A percentile compares a stretch with the other conserved stretches of the same genome.
Evolutionary conservation across 2,888 invertebrate species (phyloP).

Genomic region (Caenorhabditis angaria): DNA sequence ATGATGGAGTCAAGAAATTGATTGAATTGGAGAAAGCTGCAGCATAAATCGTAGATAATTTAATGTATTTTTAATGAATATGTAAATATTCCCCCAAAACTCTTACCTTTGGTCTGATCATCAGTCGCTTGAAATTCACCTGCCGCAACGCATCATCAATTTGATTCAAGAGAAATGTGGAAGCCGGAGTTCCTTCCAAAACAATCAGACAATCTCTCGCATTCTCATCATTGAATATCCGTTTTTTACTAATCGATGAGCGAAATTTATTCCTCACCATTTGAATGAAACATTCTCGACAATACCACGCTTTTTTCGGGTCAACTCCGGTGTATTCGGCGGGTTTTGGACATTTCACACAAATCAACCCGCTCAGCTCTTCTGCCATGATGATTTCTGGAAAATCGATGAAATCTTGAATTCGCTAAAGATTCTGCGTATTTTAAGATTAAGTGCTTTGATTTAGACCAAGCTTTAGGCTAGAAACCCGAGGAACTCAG

Average conservation of each 20-base stretch:
- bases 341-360: conserved; percentile 29
- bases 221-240: conserved; percentile 57
- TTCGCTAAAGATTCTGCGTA: too few species aligned
- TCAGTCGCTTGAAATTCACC: conserved; percentile 43
- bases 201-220: conserved; percentile 51
- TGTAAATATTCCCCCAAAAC: too few species aligned
- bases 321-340: conserved; percentile 48
- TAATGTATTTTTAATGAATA: neutral
- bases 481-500: too few species aligned
- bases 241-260: conserved; percentile 60
- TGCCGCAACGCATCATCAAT: conserved; percentile 48
- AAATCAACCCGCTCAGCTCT: conserved; percentile 25
- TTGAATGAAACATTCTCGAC: conserved; percentile 60
- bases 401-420: too few species aligned
- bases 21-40: conserved; percentile 84
- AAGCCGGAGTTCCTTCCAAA: conserved; percentile 48
- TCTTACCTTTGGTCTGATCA: conserved; percentile 49
- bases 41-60: too few species aligned
- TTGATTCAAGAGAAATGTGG: conserved; percentile 47
- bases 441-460: too few species aligned
- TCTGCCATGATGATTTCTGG: neutral
- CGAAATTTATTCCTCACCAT: conserved; percentile 68
- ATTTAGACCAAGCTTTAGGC: too few species aligned
- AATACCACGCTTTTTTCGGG: conserved; percentile 64
- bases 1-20: conserved; percentile 84